Evolutionary conservation across 2,888 invertebrate genomes (phyloP).

Genomic region (Diarsia dahlii): DNA sequence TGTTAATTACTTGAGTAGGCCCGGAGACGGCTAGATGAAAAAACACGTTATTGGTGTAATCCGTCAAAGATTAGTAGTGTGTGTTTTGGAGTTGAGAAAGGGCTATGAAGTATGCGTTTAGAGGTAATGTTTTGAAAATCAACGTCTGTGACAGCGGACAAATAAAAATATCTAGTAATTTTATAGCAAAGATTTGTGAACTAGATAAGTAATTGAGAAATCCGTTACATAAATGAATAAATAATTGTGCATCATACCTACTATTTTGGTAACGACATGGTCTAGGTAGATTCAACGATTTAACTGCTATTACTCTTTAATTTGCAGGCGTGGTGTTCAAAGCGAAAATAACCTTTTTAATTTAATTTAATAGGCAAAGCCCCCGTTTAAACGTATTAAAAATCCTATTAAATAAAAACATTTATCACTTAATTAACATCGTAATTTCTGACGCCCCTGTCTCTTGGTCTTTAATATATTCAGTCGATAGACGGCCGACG

Average conservation of each 20-base stretch:
- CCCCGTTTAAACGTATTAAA: conserved; percentile 20
- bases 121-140: background rate
- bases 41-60: conserved; percentile 35
- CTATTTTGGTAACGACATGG: background rate
- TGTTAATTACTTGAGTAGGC: conserved; percentile 64
- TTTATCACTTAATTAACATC: conserved; percentile 35
- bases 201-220: background rate
- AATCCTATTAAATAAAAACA: conserved; percentile 33
- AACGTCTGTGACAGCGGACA: background rate
- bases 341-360: conserved; percentile 27
- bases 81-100: background rate
- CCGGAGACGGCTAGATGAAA: conserved; percentile 38
- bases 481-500: conserved; percentile 70
- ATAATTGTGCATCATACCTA: background rate
- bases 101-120: background rate
- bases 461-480: conserved; percentile 67
- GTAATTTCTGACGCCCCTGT: conserved; percentile 39
- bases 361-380: conserved; percentile 19
- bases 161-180: background rate
- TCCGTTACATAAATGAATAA: conserved; percentile 3
- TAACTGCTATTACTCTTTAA: background rate
- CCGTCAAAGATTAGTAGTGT: conserved; percentile 34
- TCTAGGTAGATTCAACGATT: background rate
- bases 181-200: background rate
- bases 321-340: conserved; percentile 33